Evolutionary conservation across 2,888 invertebrate genomes (phyloP), one percentile per base, ranked within the genome.

Genomic region (Phlogophora meticulosa): DNA sequence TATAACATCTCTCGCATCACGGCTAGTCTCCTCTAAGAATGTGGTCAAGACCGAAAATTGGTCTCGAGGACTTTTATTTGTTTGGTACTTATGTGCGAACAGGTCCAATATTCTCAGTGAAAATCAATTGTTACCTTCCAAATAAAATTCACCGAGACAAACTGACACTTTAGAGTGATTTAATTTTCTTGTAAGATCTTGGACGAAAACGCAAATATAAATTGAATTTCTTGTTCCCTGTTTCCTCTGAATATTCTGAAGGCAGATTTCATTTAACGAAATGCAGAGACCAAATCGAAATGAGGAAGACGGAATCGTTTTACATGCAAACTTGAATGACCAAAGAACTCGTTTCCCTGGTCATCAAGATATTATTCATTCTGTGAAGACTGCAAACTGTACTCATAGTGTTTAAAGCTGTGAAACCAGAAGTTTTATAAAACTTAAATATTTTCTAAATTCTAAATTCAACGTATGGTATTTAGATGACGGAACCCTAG

Each of bases 211-310:
- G 77, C 82, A 88, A 88, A 87, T 85, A 88, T 82, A 89, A 91
- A 90, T 90, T 89, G 85, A 85, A 89, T 91, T 88, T 88, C 85
- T 86, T 87, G 87, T 89, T 85, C 79, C 77, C 83, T 83, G 82
- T 83, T 71, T 78, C 78, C 78, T 66, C 81, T 86, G 87, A 90
- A 88, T 89, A 89, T 88, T 89, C 84, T 78, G 84, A 77, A 76
- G 76, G 81, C 80, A 85, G 81, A 83, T 85, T 83, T 85, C 66
- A 83, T 76, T 78, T 65, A 76, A 75, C 68, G 66, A 61, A 69
- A 80, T 76, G 69, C 64, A 72, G 67, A 71, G 69, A 78, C 69
- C 71, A 77, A 72, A 82, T 81, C 72, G 71, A 71, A 76, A 79
- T 71, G 70, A 77, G 70, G 66, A 72, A 71, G 65, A 51, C 76